phyloP scores from a whole-genome alignment of 2,888 invertebrate species.

The Tetragnatha montana region DNA sequence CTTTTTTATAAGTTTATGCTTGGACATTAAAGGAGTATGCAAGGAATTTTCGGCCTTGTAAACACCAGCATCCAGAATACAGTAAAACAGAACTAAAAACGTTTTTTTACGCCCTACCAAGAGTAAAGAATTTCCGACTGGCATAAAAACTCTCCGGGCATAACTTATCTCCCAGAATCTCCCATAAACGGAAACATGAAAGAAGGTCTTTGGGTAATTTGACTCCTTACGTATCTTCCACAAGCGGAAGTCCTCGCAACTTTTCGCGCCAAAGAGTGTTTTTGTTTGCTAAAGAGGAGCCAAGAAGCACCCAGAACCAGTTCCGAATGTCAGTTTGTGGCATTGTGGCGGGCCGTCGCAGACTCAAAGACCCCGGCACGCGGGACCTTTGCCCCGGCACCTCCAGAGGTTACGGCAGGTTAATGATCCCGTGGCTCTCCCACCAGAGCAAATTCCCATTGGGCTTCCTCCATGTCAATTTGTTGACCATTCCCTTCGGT shows the following conservation, averaged over 20 bases:
- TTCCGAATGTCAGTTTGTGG: slow-evolving; percentile 7
- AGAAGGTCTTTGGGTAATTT: slow-evolving; percentile 14
- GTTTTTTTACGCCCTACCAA: no score
- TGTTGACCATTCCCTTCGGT: slow-evolving; percentile 59
- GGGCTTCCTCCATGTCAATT: slow-evolving; percentile 38
- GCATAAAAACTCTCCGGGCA: no score
- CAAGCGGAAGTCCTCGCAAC: background rate
- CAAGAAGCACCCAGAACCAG: slow-evolving; percentile 3
- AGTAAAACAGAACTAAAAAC: no score
- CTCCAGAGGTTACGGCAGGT: slow-evolving; percentile 57
- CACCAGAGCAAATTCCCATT: slow-evolving; percentile 28
- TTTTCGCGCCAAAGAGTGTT: background rate
- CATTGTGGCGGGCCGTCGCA: slow-evolving; percentile 3
- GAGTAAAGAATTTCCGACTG: no score
- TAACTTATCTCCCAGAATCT: no score
- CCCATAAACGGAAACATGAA: background rate
- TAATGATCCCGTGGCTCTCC: slow-evolving; percentile 60
- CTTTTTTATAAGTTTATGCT: no score
- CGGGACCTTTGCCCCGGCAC: slow-evolving; percentile 35
- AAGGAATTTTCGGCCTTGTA: no score
- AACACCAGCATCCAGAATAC: no score
- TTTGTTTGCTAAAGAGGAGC: background rate
- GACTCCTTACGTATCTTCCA: background rate
- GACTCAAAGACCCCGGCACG: slow-evolving; percentile 32
- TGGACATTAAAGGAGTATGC: no score